Percentiles rank a stretch among this genome's conserved stretches.
phyloP scores from a whole-genome alignment of 2,797 vertebrate genomes.

The Myiotriccus ornatus region DNA sequence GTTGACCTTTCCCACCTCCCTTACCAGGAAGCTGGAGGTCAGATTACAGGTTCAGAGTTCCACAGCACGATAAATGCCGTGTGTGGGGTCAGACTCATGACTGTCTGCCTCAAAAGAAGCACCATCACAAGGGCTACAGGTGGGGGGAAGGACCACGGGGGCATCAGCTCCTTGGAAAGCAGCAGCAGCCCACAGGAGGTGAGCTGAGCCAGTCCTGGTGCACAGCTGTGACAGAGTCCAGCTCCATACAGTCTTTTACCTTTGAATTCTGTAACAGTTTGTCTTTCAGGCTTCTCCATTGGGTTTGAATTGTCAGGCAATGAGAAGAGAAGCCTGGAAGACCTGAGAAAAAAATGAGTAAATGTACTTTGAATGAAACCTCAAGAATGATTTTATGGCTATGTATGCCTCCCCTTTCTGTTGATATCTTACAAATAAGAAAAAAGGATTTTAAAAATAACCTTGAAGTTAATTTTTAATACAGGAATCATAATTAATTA shows the following conservation, averaged over 20 bases:
- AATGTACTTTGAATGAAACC: background rate
- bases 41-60: background rate
- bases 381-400: background rate
- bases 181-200: accelerated
- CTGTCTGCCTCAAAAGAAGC: background rate
- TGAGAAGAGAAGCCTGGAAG: background rate
- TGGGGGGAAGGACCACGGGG: background rate
- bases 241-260: background rate
- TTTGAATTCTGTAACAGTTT: background rate
- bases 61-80: accelerated
- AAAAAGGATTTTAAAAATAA: background rate
- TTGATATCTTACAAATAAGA: background rate
- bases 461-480: slow-evolving; percentile 8
- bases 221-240: background rate
- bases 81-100: background rate
- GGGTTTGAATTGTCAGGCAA: background rate
- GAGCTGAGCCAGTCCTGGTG: background rate
- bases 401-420: background rate
- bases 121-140: background rate
- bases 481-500: slow-evolving; percentile 13
- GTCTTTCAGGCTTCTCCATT: background rate
- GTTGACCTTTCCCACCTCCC: background rate
- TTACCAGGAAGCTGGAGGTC: background rate
- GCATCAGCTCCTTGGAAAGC: background rate
- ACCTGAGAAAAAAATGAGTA: background rate